A percentile compares a stretch with the other conserved stretches of the same genome.
Conservation (phyloP, 2,888 invertebrate species). For the Coecobrya sp. region DNA sequence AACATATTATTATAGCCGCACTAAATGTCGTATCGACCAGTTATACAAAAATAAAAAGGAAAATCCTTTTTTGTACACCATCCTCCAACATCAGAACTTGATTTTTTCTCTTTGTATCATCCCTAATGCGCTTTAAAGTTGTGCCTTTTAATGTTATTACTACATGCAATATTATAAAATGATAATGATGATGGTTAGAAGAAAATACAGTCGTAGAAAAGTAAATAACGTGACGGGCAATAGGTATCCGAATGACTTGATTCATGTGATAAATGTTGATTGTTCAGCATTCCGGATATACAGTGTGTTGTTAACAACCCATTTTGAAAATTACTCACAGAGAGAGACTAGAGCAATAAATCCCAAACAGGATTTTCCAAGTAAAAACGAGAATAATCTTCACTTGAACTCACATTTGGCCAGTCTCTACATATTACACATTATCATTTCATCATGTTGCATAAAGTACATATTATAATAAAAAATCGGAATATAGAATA, state of each 20-base stretch:
- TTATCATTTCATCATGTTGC: conserved; percentile 68
- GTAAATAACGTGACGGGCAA: conserved; percentile 75
- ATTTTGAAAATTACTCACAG: conserved; percentile 76
- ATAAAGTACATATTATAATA: conserved; percentile 1
- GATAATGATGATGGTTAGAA: conserved; percentile 40
- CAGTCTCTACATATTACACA: conserved; percentile 31
- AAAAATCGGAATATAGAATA: conserved; percentile 1
- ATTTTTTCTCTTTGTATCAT: not conserved
- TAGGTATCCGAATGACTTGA: conserved; percentile 77
- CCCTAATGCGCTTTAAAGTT: conserved; percentile 8
- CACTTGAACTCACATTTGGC: conserved; percentile 59
- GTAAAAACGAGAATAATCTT: conserved; percentile 59
- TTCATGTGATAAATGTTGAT: conserved; percentile 78
- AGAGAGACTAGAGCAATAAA: conserved; percentile 75
- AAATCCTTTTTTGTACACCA: conserved; percentile 12
- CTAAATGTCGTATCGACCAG: not conserved
- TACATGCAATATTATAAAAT: conserved; percentile 18
- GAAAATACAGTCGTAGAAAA: conserved; percentile 66
- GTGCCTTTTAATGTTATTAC: conserved; percentile 45
- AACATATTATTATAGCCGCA: too few species aligned
- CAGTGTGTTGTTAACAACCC: conserved; percentile 79
- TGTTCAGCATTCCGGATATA: conserved; percentile 80
- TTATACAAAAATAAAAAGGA: not conserved
- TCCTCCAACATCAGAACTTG: conserved; percentile 17
- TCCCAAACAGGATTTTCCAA: conserved; percentile 81